Conservation (phyloP, 2,888 invertebrate genomes). For the Ceramica pisi region DNA sequence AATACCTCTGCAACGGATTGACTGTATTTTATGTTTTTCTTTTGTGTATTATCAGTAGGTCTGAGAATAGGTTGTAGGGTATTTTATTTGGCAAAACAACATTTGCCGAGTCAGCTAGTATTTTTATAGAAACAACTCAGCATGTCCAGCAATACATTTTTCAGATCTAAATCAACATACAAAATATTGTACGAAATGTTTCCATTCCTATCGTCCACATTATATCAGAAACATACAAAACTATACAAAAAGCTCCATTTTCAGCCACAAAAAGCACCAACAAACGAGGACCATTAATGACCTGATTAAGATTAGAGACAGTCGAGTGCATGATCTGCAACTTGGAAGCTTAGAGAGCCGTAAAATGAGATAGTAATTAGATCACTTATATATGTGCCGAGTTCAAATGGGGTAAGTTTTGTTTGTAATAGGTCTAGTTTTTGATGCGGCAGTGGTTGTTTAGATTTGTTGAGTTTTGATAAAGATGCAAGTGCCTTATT, state of each 20-base stretch:
- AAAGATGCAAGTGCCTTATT: no score
- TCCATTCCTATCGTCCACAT: not conserved
- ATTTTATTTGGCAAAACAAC: no score
- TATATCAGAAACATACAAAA: not conserved
- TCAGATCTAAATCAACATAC: no score
- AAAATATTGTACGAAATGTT: not conserved
- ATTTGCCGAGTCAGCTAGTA: no score
- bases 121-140: no score
- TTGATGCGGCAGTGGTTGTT: not conserved
- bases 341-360: constrained; percentile 8
- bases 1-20: no score
- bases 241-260: not conserved
- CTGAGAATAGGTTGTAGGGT: no score
- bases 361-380: constrained; percentile 26
- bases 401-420: not conserved
- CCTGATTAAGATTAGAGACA: constrained; percentile 28
- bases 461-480: not conserved
- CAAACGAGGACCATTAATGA: constrained; percentile 6
- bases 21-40: no score
- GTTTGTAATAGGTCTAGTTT: constrained; percentile 1
- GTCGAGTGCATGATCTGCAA: constrained; percentile 25
- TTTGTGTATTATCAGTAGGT: no score
- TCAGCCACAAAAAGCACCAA: not conserved
- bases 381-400: constrained; percentile 1
- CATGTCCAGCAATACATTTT: no score